These are phyloP conservation scores for Sebastes dallii DNA, from an alignment of 2,797 vertebrate species.

Conservation along the genomic window DNA sequence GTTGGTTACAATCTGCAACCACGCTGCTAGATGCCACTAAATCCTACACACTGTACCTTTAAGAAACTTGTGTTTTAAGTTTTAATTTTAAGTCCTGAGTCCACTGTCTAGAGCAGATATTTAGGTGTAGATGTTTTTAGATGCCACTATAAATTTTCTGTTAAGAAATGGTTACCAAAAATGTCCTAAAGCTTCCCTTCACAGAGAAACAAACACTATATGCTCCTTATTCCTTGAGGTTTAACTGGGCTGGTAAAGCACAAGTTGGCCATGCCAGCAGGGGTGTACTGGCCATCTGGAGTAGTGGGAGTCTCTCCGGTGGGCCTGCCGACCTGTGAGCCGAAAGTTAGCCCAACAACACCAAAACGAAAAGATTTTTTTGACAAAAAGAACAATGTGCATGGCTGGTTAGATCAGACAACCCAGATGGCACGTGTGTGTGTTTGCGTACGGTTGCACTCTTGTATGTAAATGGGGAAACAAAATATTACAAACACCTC, in stretches of 20 bases:
- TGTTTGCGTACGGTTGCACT: background rate
- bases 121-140: background rate
- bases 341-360: conserved; percentile 40
- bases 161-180: background rate
- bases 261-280: conserved; percentile 53
- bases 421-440: conserved; percentile 39
- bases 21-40: background rate
- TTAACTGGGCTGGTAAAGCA: conserved; percentile 30
- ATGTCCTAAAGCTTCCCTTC: background rate
- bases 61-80: background rate
- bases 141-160: background rate
- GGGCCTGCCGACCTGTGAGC: conserved; percentile 54
- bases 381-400: conserved; percentile 15
- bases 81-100: background rate
- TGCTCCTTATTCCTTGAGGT: conserved; percentile 30
- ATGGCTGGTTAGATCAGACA: conserved; percentile 18
- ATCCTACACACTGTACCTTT: background rate
- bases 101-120: background rate
- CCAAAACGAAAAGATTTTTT: conserved; percentile 17
- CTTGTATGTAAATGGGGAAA: conserved; percentile 1
- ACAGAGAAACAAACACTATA: conserved; percentile 8
- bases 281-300: conserved; percentile 64
- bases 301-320: conserved; percentile 59
- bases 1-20: background rate
- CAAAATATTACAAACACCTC: conserved; percentile 1